Conservation (phyloP, 2,113 vertebrate species). For the Ceyx margarethae region DNA sequence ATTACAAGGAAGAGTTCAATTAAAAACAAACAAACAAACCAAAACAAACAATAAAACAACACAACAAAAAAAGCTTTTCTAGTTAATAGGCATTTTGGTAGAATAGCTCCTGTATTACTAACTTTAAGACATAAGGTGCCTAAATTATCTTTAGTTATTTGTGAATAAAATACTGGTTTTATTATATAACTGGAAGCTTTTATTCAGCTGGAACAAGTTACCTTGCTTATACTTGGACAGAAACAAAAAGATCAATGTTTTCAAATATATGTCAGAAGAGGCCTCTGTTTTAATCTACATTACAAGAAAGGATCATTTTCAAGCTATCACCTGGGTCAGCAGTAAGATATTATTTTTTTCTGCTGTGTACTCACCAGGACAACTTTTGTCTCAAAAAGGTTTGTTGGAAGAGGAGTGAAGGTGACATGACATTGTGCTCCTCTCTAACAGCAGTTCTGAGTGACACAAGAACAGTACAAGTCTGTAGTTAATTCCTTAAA, state of each 20-base stretch:
- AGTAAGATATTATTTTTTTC: neutral
- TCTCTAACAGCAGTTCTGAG: neutral
- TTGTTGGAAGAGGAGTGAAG: neutral
- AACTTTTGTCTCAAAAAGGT: neutral
- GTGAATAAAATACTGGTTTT: neutral
- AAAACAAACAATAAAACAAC: too few relatives aligned
- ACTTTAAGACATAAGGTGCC: neutral
- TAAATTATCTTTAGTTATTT: neutral
- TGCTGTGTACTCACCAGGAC: neutral
- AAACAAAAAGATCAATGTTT: neutral
- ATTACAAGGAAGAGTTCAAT: neutral
- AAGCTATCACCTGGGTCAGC: neutral
- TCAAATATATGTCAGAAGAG: neutral
- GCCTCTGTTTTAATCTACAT: neutral
- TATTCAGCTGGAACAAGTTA: neutral
- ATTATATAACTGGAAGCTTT: neutral
- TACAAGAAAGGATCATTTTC: neutral
- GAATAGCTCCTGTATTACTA: neutral
- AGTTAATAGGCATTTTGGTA: neutral
- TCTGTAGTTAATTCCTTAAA: neutral
- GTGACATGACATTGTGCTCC: accelerated
- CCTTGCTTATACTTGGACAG: neutral
- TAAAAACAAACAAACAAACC: neutral
- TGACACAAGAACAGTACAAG: neutral
- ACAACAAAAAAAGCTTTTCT: neutral